phyloP scores from a whole-genome alignment of 2,113 vertebrate species.

The Chaetodon trifascialis region DNA sequence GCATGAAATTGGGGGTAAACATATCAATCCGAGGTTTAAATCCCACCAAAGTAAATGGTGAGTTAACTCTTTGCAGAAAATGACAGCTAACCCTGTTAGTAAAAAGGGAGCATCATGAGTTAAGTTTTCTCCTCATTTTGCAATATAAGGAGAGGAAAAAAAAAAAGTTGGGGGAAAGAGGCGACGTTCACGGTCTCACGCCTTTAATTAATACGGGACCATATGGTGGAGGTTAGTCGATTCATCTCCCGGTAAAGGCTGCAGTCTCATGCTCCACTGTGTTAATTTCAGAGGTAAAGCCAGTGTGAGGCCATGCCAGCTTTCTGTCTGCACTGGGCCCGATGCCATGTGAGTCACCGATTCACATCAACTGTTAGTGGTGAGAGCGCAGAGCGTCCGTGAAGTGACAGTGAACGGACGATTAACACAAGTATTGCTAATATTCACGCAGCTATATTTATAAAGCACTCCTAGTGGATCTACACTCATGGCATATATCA shows the following conservation, averaged over 20 bases:
- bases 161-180: neutral
- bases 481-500: fast-evolving
- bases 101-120: neutral
- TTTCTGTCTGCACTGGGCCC: slow-evolving; percentile 74
- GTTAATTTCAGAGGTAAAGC: slow-evolving; percentile 67
- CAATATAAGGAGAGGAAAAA: neutral
- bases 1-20: neutral
- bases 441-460: neutral
- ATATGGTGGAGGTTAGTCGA: slow-evolving; percentile 67
- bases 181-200: slow-evolving; percentile 61
- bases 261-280: slow-evolving; percentile 63
- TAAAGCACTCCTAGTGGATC: slow-evolving; percentile 7
- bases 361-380: slow-evolving; percentile 51
- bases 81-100: neutral
- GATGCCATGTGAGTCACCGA: slow-evolving; percentile 67
- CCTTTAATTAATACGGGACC: slow-evolving; percentile 63
- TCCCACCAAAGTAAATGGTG: neutral
- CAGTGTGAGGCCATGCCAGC: slow-evolving; percentile 63
- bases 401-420: slow-evolving; percentile 51
- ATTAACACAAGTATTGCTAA: slow-evolving; percentile 24
- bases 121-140: neutral
- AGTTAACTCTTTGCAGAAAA: neutral
- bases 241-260: slow-evolving; percentile 69
- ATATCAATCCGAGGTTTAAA: no score
- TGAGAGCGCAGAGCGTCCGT: slow-evolving; percentile 26